Conservation (phyloP, 2,113 vertebrate genomes). For the Crotalus helleri region DNA sequence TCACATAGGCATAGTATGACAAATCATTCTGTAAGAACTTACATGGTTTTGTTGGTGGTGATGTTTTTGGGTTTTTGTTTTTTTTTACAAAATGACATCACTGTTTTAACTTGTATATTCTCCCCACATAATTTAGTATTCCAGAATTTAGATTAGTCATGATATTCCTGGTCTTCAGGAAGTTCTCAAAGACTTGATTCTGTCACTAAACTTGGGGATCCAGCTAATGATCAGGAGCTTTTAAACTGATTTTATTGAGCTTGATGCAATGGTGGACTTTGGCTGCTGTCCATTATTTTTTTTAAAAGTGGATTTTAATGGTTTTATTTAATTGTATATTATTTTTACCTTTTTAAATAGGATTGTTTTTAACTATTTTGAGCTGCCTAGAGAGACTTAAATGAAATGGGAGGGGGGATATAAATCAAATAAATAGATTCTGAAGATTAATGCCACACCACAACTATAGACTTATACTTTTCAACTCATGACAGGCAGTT, state of each 20-base stretch:
- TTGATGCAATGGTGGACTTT: neutral
- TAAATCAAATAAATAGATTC: neutral
- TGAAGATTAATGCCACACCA: neutral
- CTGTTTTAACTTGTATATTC: neutral
- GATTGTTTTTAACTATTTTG: neutral
- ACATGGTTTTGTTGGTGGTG: neutral
- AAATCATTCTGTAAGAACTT: neutral
- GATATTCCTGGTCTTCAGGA: neutral
- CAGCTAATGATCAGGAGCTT: neutral
- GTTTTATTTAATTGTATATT: neutral
- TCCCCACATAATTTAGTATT: neutral
- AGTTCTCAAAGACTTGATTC: neutral
- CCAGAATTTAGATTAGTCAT: neutral
- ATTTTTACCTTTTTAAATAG: neutral
- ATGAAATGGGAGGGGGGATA: neutral
- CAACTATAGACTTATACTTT: neutral
- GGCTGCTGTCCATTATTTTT: neutral
- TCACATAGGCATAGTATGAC: neutral
- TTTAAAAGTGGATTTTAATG: neutral
- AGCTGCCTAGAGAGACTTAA: neutral
- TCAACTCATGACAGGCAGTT: neutral
- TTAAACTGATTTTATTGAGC: neutral
- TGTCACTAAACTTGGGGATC: neutral
- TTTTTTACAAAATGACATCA: neutral
- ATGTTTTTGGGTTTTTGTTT: neutral